phyloP scores from a whole-genome alignment of 2,113 vertebrate species.

The Rhynchopsitta pachyrhyncha region DNA sequence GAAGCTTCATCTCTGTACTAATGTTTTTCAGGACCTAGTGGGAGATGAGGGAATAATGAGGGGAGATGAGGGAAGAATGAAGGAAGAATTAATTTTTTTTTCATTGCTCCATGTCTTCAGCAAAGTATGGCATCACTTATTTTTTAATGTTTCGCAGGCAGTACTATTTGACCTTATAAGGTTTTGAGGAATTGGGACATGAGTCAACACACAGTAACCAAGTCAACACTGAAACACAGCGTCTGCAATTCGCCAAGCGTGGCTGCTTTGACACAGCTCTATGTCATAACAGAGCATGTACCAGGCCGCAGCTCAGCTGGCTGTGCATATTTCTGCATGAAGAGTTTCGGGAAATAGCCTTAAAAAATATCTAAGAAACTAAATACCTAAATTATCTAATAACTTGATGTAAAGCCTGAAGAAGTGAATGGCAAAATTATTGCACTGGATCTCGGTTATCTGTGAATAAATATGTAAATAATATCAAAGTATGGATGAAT shows the following conservation, averaged over 20 bases:
- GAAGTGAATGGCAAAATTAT: not conserved
- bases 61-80: not conserved
- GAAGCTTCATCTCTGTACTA: not conserved
- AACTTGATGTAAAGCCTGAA: not conserved
- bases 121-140: not conserved
- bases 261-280: not conserved
- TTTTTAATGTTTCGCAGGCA: not conserved
- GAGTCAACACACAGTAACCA: constrained; percentile 39
- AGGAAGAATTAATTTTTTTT: not conserved
- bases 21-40: not conserved
- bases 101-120: not conserved
- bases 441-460: not conserved
- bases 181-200: not conserved
- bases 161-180: constrained; percentile 9
- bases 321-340: not conserved
- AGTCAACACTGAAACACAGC: constrained; percentile 18
- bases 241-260: not conserved
- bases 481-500: not conserved
- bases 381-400: not conserved
- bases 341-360: not conserved
- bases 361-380: not conserved
- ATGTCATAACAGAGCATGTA: rapidly evolving
- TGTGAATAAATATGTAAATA: not conserved
- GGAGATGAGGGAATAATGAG: not conserved
- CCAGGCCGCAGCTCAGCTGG: not conserved